Conservation (phyloP, 1,140 invertebrate species). For the Fopius arisanus region DNA sequence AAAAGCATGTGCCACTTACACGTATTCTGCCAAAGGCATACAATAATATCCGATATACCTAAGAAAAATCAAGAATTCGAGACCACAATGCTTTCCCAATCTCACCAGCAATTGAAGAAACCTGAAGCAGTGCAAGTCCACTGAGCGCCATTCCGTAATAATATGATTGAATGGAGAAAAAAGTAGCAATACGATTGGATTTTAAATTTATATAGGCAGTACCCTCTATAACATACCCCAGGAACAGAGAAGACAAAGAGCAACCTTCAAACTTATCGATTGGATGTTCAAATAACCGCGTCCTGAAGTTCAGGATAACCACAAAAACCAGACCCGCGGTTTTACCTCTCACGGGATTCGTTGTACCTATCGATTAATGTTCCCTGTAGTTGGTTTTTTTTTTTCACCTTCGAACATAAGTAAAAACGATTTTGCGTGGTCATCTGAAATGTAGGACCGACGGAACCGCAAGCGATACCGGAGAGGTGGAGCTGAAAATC, state of each 20-base stretch:
- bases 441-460: not conserved
- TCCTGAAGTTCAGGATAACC: conserved; percentile 2
- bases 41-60: no score
- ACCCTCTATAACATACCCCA: not conserved
- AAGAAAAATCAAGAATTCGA: no score
- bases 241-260: not conserved
- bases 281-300: conserved; percentile 6
- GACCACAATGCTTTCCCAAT: not conserved
- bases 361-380: conserved; percentile 5
- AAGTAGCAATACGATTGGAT: not conserved
- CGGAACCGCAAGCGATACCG: not conserved
- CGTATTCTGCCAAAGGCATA: no score
- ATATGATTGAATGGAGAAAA: not conserved
- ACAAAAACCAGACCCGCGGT: conserved; percentile 1
- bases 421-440: conserved; percentile 3
- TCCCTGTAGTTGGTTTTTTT: not conserved
- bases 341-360: not conserved
- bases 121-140: not conserved
- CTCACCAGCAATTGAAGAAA: not conserved
- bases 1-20: no score
- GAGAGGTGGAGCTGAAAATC: not conserved
- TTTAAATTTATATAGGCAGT: conserved; percentile 4
- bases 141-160: not conserved
- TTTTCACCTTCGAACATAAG: not conserved
- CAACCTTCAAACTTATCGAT: not conserved